Evolutionary conservation across 2,888 invertebrate species (phyloP), one percentile per base, ranked within the genome.

Genomic region (Phymatocera aterrima): DNA sequence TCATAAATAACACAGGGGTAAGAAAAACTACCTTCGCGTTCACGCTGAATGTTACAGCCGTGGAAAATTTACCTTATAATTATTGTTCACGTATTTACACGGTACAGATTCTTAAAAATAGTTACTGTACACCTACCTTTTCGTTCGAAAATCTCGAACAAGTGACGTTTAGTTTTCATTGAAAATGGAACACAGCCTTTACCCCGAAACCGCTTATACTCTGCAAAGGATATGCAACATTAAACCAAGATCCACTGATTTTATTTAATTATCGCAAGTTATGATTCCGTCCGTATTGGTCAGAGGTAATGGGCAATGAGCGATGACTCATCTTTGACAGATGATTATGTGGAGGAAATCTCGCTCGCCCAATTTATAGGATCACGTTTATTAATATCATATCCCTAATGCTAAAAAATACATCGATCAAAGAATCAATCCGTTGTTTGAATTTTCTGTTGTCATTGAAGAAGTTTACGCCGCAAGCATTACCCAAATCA

Each of bases 141-240:
- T n/a, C 54, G 37, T 40, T 54, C 68, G 37, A 78, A 34, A 54
- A 54, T 70, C 64, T 54, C 28, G 34, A 54, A 28, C 40, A 28
- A 43, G 64, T 82, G 82, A 83, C 82, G 82, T 83, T 81, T 81
- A 78, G 74, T 78, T 78, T 68, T 51, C 37, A 78, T 46, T 77
- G 82, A 79, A 81, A 84, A 80, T 82, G 79, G 82, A 82, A 81
- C 82, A 81, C 68, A 72, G 80, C 51, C 5, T n/a, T 15, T 4
- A 51, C 57, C 31, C 75, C 40, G n/a, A 18, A 24, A 57, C 34
- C n/a, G 40, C 15, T 28, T 10, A 75, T 75, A 15, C 15, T 37
- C 24, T 12, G 2, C 10, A 12, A n/a, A 40, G 24, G 34, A 57
- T 57, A n/a, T 70, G 1, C 34, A 70, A 40, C 31, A 54, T 43